Base-by-base conservation (phyloP, 2,888 invertebrate genomes). In the Heteromyza rotundicornis region DNA sequence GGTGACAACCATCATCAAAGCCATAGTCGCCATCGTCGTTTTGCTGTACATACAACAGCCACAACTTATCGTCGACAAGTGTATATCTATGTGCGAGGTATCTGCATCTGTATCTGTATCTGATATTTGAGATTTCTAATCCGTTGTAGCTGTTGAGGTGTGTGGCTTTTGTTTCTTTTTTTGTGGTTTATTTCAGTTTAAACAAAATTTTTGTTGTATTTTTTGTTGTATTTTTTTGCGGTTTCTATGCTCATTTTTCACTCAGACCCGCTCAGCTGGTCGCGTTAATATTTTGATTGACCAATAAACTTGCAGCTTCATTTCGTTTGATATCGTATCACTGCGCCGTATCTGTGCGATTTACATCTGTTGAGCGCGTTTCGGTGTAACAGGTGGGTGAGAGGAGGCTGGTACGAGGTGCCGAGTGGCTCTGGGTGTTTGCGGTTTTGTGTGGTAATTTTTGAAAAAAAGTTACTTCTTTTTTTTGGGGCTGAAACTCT, bases 251-350 rank as follows among this genome's bases (percentile, higher is more conserved):
- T 27, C 47, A 56, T 47, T 24, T 47, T 47, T 56, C 51, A 59
- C 23, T 2, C 35, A 8, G 8, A 20, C 5, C 12, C 40, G 40
- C 40, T 40, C 49, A 17, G 8, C 57, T 53, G 47, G 3, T 36
- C 52, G 60, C 61, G 61, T 60, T 64, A 66, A 70, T 68, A 68
- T 68, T 70, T 70, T 70, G 75, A 81, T 76, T 78, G 76, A 76
- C 81, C 80, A 80, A 80, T 80, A 80, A 80, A 80, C 75, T 74
- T 74, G 72, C 74, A 78, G 80, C 74, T 80, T 78, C 74, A 79
- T 79, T 76, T 76, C 70, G 72, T 73, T 54, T 57, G 60, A 40
- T 19, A 55, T 8, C 14, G 40, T 40, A 47, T 47, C 47, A 40
- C 3, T 40, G 40, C 40, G 40, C 27, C 10, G 40, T n/a, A 40